Conservation (phyloP, 2,797 vertebrate genomes). For the Anguilla pacifica region DNA sequence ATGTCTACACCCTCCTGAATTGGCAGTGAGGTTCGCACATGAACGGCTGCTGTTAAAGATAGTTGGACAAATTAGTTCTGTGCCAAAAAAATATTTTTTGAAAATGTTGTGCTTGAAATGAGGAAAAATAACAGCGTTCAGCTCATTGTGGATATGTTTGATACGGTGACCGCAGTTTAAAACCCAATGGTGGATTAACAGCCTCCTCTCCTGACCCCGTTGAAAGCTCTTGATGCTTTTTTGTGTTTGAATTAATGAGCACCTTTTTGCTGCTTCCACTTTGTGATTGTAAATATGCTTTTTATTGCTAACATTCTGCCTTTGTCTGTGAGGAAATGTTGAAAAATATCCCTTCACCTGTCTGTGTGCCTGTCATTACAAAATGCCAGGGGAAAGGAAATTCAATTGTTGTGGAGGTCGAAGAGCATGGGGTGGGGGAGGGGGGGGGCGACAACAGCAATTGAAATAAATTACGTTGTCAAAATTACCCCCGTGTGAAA, state of each 20-base stretch:
- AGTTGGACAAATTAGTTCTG: too few species aligned
- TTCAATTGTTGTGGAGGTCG: slow-evolving; percentile 27
- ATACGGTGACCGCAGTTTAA: not conserved
- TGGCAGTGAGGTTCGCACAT: too few species aligned
- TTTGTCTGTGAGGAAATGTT: not conserved
- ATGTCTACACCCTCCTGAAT: too few species aligned
- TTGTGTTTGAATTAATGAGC: not conserved
- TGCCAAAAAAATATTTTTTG: too few species aligned
- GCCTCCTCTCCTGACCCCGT: not conserved
- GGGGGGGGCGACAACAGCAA: slow-evolving; percentile 11
- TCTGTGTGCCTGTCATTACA: slow-evolving; percentile 9
- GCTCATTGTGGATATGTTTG: not conserved
- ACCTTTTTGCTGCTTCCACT: not conserved
- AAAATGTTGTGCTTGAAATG: not conserved
- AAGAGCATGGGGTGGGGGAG: not conserved
- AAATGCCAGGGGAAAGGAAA: slow-evolving; percentile 8
- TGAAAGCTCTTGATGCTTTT: not conserved
- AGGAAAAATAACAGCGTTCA: not conserved
- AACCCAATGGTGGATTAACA: not conserved
- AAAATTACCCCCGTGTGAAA: not conserved
- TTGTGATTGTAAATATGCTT: not conserved
- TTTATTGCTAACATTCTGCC: not conserved
- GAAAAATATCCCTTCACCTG: slow-evolving; percentile 11
- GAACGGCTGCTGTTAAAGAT: not conserved
- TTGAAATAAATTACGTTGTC: slow-evolving; percentile 30